Evolutionary conservation across 2,888 invertebrate species (phyloP), one percentile per base, ranked within the genome.

Genomic region (Rapana venosa): DNA sequence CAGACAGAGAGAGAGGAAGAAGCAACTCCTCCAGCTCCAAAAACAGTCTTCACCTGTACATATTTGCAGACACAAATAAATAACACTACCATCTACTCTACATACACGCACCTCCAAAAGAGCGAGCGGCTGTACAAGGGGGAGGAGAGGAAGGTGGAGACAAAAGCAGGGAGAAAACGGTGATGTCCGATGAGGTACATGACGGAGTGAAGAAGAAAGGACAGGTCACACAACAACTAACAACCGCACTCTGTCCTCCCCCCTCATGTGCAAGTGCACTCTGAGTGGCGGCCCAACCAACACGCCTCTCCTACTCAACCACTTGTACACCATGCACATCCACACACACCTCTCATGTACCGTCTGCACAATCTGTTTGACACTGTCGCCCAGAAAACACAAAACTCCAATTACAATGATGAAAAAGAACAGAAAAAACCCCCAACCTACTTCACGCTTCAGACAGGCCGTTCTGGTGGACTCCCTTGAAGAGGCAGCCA

Each of bases 41-140:
- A 47, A 56, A 22, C 26, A 8, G 4, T 83, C 47, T 47, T 20
- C 79, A 79, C 15, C 32, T 83, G 47, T 56, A 36, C 83, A 83
- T 47, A 83, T 32, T 47, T 32, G 11, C 30, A 36, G 47, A 22
- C 83, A 36, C 15, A 83, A 83, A 83, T 83, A 83, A 83, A 83
- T 83, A 83, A 83, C 36, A 32, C 83, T 22, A 83, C n/a, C 11
- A 47, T 13, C 83, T 83, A 83, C 47, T 83, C 47, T 83, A 83
- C 83, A 47, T 13, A 83, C 81, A 35, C 74, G 1, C 1, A 36
- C 83, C n/a, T 47, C 47, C 47, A 79, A 26, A 74, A n/a, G 77
- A 79, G 32, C 32, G 32, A 79, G 35, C 32, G 35, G 20, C 77
- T 79, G 77, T 79, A 79, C 77, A 79, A 32, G 2, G 26, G 74